These are phyloP conservation scores for Chrysina gloriosa DNA, from an alignment of 2,888 invertebrate genomes.

Conservation along the genomic window DNA sequence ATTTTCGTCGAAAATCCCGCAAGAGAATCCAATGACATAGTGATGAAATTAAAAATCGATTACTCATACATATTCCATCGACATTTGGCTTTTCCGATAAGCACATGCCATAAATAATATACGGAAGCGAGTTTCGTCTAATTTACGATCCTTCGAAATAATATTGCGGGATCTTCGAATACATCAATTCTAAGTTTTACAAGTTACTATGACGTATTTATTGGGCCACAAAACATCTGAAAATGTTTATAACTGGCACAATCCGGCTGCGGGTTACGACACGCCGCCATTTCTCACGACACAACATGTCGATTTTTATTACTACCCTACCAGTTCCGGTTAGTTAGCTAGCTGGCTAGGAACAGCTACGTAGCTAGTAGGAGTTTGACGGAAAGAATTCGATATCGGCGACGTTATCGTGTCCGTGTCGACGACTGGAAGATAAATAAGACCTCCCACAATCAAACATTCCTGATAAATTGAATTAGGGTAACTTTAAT, in stretches of 20 bases:
- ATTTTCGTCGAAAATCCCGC: background rate
- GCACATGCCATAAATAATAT: conserved; percentile 15
- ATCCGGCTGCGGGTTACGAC: background rate
- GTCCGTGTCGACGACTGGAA: background rate
- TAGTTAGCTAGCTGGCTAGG: too few relatives aligned
- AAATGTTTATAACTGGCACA: conserved; percentile 1
- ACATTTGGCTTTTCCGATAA: background rate
- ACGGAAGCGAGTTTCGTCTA: background rate
- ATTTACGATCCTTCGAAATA: conserved; percentile 18
- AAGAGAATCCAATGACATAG: background rate
- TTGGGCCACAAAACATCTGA: background rate
- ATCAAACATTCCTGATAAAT: conserved; percentile 34
- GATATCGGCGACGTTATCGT: background rate
- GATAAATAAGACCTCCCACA: conserved; percentile 26
- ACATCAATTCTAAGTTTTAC: conserved; percentile 15
- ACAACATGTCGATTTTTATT: conserved; percentile 5
- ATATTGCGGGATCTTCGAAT: conserved; percentile 2
- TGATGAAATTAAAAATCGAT: conserved; percentile 3
- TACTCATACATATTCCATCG: conserved; percentile 2
- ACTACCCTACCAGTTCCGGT: background rate
- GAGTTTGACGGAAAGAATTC: conserved; percentile 16
- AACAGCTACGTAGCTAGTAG: background rate
- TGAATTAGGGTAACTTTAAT: conserved; percentile 25
- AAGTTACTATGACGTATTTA: conserved; percentile 17
- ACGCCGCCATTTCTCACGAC: background rate